Evolutionary conservation across 2,797 vertebrate genomes (phyloP), one percentile per base, ranked within the genome.

Genomic region (Coregonus suidteri): DNA sequence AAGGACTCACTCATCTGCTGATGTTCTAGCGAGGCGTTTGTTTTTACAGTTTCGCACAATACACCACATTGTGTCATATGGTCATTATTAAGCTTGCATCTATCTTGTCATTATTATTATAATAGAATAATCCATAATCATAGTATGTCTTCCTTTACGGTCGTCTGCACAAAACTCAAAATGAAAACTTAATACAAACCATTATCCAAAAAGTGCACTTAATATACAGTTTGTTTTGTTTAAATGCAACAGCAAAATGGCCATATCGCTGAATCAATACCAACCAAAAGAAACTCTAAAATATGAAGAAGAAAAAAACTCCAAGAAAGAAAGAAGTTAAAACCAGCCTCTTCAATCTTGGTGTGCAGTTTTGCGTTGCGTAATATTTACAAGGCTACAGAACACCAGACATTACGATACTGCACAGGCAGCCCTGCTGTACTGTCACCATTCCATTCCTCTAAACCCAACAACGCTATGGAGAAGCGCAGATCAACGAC

Each of bases 341-440:
- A 93, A 94, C 95, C 95, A 95, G 95, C 95, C 95, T 95, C 95
- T 93, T 95, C 94, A 93, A 94, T 93, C 93, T 93, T 93, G 77
- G 86, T 91, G 93, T 93, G 94, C 88, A 93, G 93, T 94, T 95
- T 95, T 95, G 93, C 94, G 91, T 92, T 94, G 95, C 95, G 93
- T 94, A 91, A 94, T 97, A 98, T 99, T 97, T 99, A 99, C 97
- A 99, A 96, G 95, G 94, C 90, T 91, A 92, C 93, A 92, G 86
- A 86, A 93, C 89, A 91, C 87, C 88, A 87, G 85, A 88, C 86
- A 85, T 83, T 77, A 87, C 89, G 89, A 91, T 83, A 90, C 94
- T 94, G 93, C 95, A 94, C 94, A 92, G 94, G 93, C 95, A 93
- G 92, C 95, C 92, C 92, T 94, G 93, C 94, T 94, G 93, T 93